These are phyloP conservation scores for Torymus auratus DNA, from an alignment of 2,888 invertebrate species.

Conservation along the genomic window DNA sequence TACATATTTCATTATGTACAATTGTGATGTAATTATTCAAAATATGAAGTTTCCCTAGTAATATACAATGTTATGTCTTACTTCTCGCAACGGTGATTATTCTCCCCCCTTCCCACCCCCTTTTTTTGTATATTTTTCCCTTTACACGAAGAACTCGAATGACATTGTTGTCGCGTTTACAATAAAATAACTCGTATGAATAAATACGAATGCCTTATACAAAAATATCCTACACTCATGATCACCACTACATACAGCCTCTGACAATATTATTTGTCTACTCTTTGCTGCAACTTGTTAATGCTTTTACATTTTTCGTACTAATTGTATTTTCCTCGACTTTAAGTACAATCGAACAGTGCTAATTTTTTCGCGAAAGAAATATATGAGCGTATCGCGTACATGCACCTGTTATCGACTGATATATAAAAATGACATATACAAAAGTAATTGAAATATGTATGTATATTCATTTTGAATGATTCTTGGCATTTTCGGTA, in stretches of 20 bases:
- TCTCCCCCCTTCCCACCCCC: conserved; percentile 29
- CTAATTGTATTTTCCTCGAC: conserved; percentile 42
- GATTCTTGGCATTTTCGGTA: conserved; percentile 33
- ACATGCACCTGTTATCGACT: conserved; percentile 24
- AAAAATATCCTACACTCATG: conserved; percentile 67
- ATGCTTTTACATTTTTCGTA: conserved; percentile 31
- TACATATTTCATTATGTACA: conserved; percentile 64
- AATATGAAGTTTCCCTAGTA: conserved; percentile 67
- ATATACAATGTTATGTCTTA: conserved; percentile 56
- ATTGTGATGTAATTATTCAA: conserved; percentile 69
- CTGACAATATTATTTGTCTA: conserved; percentile 41
- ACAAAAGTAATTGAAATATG: conserved; percentile 41
- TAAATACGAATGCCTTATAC: conserved; percentile 60
- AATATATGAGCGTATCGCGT: conserved; percentile 38
- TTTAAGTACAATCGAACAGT: conserved; percentile 58
- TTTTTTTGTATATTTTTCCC: conserved; percentile 25
- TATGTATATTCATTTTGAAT: conserved; percentile 20
- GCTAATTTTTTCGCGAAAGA: conserved; percentile 41
- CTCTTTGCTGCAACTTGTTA: conserved; percentile 39
- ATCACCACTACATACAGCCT: conserved; percentile 52
- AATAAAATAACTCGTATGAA: conserved; percentile 52
- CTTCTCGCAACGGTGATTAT: conserved; percentile 20
- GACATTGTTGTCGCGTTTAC: conserved; percentile 42
- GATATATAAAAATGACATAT: conserved; percentile 42
- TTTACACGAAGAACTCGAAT: conserved; percentile 36